Evolutionary conservation across 1,140 invertebrate genomes (phyloP).

Genomic region (Asbolus verrucosus): DNA sequence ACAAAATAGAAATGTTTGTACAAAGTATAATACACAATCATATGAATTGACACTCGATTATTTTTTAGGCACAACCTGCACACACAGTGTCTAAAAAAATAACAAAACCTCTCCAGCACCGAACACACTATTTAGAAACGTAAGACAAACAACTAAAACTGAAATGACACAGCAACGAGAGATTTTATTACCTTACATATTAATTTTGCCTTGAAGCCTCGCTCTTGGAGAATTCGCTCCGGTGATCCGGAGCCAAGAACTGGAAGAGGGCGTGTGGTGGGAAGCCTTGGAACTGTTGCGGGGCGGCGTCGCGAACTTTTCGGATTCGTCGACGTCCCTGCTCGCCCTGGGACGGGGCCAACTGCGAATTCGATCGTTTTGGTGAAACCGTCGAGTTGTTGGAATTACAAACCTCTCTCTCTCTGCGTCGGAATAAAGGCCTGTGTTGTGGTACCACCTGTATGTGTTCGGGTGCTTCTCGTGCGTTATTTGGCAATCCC

Average conservation of each 20-base stretch:
- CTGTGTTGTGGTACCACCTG: constrained; percentile 74
- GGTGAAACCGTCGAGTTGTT: constrained; percentile 3
- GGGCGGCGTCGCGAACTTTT: constrained; percentile 9
- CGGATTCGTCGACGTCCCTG: not conserved
- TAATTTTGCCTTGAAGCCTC: constrained; percentile 46
- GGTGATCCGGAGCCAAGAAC: constrained; percentile 69
- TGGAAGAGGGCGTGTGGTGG: constrained; percentile 41
- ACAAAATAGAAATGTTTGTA: constrained; percentile 38
- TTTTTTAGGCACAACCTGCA: constrained; percentile 48
- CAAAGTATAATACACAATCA: constrained; percentile 34
- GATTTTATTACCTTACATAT: constrained; percentile 17
- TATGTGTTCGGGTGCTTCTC: constrained; percentile 75
- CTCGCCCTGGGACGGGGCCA: constrained; percentile 57
- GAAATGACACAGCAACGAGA: constrained; percentile 2
- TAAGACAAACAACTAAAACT: constrained; percentile 10
- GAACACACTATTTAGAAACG: constrained; percentile 9
- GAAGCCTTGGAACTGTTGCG: not conserved
- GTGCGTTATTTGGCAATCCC: constrained; percentile 66
- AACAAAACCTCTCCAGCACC: constrained; percentile 13
- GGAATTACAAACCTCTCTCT: constrained; percentile 67
- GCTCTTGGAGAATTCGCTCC: constrained; percentile 69
- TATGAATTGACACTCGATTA: constrained; percentile 26
- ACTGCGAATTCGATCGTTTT: constrained; percentile 53
- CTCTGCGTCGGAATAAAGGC: constrained; percentile 68
- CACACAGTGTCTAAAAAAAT: constrained; percentile 7